Evolutionary conservation across 2,888 invertebrate genomes (phyloP), one percentile per base, ranked within the genome.

Genomic region (Drosophila neonasuta): DNA sequence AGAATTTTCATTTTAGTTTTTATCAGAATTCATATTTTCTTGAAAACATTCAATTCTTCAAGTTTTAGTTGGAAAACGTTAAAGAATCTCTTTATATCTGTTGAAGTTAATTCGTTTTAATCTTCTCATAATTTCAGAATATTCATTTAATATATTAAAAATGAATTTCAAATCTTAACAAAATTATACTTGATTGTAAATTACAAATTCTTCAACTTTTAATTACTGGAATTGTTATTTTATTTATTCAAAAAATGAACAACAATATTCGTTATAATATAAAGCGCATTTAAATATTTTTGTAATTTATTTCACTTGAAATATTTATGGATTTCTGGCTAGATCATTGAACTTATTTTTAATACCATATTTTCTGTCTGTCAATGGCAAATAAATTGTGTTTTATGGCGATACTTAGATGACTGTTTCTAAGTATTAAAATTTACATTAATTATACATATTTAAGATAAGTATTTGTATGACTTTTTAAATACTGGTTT

Each of bases 271-370:
- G 6, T 10, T 32, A 32, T 32, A n/a, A 36, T 13, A 13, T 39
- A 32, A 2, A 10, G 9, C 20, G 15, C 13, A 29, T 46, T 44
- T 11, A 44, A 17, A 44, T 44, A 44, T 24, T 44, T 13, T 20
- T 2, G n/a, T 34, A 10, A 51, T 52, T 30, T 41, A 52, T 52
- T 17, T 11, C 2, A 1, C 5, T 11, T 1, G 6, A 2, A 11
- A 30, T 17, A 11, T 42, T 42, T 10, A n/a, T 30, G n/a, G 1
- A 42, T 34, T 42, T 54, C 73, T 20, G 70, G 45, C 10, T 2
- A 65, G 60, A 42, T 51, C 51, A 10, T 44, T 66, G 50, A 66
- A 20, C 67, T 4, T 13, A 29, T 30, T 55, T 32, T 34, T 24
- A 29, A 54, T 30, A 7, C 11, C 10, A 15, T 13, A 29, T 11